These are phyloP conservation scores for Hyaena hyaena DNA, from an alignment of 2,113 vertebrate genomes.

Conservation along the genomic window DNA sequence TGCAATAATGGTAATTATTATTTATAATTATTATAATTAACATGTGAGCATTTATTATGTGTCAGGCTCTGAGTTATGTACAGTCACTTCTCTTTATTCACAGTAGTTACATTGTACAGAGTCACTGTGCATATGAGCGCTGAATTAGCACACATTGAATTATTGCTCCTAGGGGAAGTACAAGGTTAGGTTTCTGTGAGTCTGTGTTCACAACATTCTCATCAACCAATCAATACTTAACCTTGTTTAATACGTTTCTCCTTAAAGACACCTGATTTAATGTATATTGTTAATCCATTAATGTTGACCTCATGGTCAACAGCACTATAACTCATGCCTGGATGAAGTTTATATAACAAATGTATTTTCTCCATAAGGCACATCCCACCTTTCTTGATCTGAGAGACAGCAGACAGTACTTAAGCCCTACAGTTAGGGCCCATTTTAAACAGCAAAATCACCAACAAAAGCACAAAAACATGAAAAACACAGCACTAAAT, in stretches of 20 bases:
- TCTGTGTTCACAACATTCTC: neutral
- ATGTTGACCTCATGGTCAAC: neutral
- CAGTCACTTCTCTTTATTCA: neutral
- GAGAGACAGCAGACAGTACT: neutral
- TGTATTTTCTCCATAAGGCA: neutral
- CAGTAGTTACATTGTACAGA: neutral
- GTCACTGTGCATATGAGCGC: neutral
- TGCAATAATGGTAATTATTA: neutral
- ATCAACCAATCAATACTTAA: neutral
- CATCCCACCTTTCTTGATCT: neutral
- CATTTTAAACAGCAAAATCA: neutral
- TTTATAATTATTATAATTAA: neutral
- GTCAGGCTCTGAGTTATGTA: neutral
- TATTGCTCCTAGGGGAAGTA: neutral
- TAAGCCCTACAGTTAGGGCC: neutral
- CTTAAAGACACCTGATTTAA: neutral
- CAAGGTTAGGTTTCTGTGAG: neutral
- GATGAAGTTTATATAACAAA: neutral
- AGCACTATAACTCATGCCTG: neutral
- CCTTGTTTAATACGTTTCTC: constrained; percentile 10
- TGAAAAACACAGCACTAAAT: neutral
- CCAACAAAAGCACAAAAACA: neutral
- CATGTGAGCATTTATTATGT: neutral
- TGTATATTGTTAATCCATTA: constrained; percentile 18
- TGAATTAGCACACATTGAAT: neutral